phyloP scores from a whole-genome alignment of 2,113 vertebrate species.

The Hypomesus transpacificus region DNA sequence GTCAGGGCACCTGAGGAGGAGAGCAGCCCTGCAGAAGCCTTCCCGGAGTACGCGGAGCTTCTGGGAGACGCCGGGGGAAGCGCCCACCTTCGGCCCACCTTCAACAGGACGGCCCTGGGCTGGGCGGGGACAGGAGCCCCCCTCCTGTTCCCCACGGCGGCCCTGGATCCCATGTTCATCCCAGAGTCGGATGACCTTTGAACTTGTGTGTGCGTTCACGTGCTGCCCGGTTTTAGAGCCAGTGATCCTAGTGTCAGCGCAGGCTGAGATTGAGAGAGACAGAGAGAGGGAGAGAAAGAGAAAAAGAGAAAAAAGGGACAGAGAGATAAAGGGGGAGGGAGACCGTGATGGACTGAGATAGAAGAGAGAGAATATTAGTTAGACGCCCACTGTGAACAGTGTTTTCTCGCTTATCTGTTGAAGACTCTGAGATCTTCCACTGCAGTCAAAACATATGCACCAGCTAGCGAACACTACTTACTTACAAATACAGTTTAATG shows the following conservation, averaged over 20 bases:
- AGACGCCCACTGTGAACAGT: background rate
- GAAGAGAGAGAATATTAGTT: slow-evolving; percentile 5
- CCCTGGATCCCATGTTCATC: slow-evolving; percentile 63
- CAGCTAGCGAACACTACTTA: background rate
- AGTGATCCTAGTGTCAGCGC: background rate
- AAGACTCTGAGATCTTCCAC: background rate
- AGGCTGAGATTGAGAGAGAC: background rate
- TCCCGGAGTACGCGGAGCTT: slow-evolving; percentile 74
- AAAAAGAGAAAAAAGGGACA: too few species aligned
- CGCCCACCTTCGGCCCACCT: slow-evolving; percentile 75
- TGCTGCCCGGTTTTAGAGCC: background rate
- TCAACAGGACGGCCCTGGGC: slow-evolving; percentile 90
- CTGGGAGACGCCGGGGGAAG: slow-evolving; percentile 62
- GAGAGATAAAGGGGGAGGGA: too few species aligned
- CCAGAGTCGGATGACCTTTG: slow-evolving; percentile 95
- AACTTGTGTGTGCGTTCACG: slow-evolving; percentile 39
- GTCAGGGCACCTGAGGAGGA: slow-evolving; percentile 78
- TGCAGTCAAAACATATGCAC: slow-evolving; percentile 9
- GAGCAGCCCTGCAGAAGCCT: slow-evolving; percentile 57
- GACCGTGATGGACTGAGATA: too few species aligned
- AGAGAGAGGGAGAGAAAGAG: too few species aligned
- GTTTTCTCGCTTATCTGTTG: background rate
- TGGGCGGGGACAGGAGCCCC: slow-evolving; percentile 77
- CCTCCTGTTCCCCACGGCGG: slow-evolving; percentile 64
- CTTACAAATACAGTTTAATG: slow-evolving; percentile 18